Evolutionary conservation across 2,113 vertebrate species (phyloP), one percentile per base, ranked within the genome.

Genomic region (Hippocampus barbouri): DNA sequence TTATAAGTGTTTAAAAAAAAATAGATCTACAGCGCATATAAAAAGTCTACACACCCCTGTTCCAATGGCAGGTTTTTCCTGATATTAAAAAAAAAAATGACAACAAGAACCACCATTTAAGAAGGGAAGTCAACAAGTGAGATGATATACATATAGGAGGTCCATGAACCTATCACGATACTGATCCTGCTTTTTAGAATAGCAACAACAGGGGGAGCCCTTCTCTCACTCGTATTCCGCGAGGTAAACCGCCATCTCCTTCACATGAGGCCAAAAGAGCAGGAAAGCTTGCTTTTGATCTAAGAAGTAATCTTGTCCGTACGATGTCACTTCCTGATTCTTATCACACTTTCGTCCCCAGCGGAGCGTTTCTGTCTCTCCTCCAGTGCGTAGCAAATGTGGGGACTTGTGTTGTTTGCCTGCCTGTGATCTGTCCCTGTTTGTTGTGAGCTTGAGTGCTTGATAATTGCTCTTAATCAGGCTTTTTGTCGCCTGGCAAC

Each of bases 401-500:
- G 78, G 77, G 85, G 69, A 87, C 79, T 12, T 5, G 77, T 67
- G 83, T 86, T 88, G 79, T 85, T 88, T 87, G 79, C 70, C 78
- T 79, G 81, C 70, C 77, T 73, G 83, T 71, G 73, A 83, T 78
- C 76, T 85, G 15, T 73, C 78, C 72, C 34, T 85, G 66, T 79
- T 90, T 79, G 82, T 83, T 87, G 80, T 76, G 69, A 71, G 47
- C 77, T 88, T 77, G 85, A 91, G 89, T 86, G 91, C 80, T 73
- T 83, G 77, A 88, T 92, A 91, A 92, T 92, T 89, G 86, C 80
- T 74, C 82, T 75, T 92, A 90, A 92, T 92, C 85, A 90, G 89
- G 91, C 92, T 92, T 92, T 93, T 91, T 93, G 92, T 93, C 91
- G 89, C 92, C 88, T 88, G 89, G 92, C 92, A 93, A 93, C 92